A percentile compares a stretch with the other conserved stretches of the same genome.
These are phyloP conservation scores for Daktulosphaira vitifoliae DNA, from an alignment of 1,140 invertebrate species.

Conservation along the genomic window DNA sequence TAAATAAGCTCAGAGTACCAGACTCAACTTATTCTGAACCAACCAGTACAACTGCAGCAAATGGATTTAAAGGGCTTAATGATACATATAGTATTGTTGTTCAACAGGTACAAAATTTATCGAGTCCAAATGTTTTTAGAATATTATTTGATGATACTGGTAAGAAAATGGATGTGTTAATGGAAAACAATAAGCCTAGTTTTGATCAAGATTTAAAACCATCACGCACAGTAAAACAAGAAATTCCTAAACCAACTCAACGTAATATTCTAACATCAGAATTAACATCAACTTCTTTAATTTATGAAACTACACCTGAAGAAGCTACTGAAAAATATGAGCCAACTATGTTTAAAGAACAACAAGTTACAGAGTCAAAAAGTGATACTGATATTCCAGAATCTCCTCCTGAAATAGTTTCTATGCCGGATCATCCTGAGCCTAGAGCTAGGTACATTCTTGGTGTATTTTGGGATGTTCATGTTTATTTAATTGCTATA, in stretches of 20 bases:
- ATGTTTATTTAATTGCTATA: constrained; percentile 73
- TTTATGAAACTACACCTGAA: constrained; percentile 18
- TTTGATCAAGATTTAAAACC: constrained; percentile 31
- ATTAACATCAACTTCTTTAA: constrained; percentile 8
- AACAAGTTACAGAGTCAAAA: constrained; percentile 34
- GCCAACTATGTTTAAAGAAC: constrained; percentile 34
- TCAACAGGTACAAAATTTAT: constrained; percentile 43
- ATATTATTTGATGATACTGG: constrained; percentile 73
- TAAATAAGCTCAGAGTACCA: constrained; percentile 38
- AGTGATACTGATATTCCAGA: constrained; percentile 35
- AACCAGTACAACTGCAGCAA: constrained; percentile 38
- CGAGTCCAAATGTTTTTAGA: constrained; percentile 63
- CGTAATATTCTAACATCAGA: neutral
- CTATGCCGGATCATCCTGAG: constrained; percentile 38
- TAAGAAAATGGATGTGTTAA: constrained; percentile 40
- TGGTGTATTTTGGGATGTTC: constrained; percentile 75
- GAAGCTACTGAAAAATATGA: constrained; percentile 33
- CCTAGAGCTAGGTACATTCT: constrained; percentile 39
- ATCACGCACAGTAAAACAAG: constrained; percentile 24
- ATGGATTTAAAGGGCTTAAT: constrained; percentile 43
- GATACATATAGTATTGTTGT: constrained; percentile 49
- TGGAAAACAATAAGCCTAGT: constrained; percentile 27
- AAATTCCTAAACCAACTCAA: constrained; percentile 4
- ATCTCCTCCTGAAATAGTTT: constrained; percentile 34
- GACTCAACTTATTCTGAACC: constrained; percentile 39